Evolutionary conservation across 1,140 invertebrate species (phyloP), one percentile per base, ranked within the genome.

Genomic region (Camponotus floridanus): DNA sequence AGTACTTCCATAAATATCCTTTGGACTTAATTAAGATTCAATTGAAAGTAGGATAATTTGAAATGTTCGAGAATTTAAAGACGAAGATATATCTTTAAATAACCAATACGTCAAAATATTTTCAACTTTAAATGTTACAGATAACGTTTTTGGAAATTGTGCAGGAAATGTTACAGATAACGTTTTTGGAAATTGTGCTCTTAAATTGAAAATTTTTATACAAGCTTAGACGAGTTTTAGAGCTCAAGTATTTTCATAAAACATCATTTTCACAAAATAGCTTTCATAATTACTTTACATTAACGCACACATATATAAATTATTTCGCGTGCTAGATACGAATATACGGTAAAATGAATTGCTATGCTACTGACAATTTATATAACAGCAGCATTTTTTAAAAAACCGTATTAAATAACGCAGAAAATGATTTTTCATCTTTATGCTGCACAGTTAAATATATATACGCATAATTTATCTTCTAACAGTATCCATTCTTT

Each of bases 211-310:
- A 80, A 13, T 7, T 48, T 2, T 15, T 15, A 26, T 18, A 7
- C 0, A 8, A 13, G 9, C 15, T 9, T 65, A 8, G 26, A 8
- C 8, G 26, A 9, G 6, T 21, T 68, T 70, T 42, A 55, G 7
- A 48, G 11, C 26, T 31, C n/a, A 9, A 6, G 7, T 68, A 42
- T 31, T 64, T 76, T 51, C 15, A 42, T 15, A 59, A 61, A 74
- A 26, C 18, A 15, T 45, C 9, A 55, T 67, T 68, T 68, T 33
- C 59, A 74, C 64, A 48, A 36, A 74, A 61, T 73, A 48, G 39
- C 26, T 61, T 13, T 18, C 39, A 15, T 83, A 83, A 83, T 83
- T 39, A 62, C 13, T 7, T 62, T 36, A 74, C 55, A 33, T 83
- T 59, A 48, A 83, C 39, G 67, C 67, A 80, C 18, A 18, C 36